Conservation (phyloP, 2,797 vertebrate species). For the Meriones psammophilus region DNA sequence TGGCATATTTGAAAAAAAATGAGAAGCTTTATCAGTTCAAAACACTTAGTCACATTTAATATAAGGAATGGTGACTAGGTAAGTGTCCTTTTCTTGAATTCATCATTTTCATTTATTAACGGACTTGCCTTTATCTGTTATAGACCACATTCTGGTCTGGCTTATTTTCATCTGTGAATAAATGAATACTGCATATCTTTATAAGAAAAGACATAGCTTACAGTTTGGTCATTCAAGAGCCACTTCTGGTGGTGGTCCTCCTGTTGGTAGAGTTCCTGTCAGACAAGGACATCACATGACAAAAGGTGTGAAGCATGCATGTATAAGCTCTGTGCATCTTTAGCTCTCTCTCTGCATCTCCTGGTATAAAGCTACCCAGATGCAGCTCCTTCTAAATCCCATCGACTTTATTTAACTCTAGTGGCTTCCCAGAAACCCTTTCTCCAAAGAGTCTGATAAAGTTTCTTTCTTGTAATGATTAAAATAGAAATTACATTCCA, state of each 20-base stretch:
- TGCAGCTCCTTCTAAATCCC: not conserved
- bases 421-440: not conserved
- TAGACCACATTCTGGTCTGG: not conserved
- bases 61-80: not conserved
- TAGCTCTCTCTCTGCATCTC: not conserved
- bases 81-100: conserved; percentile 32
- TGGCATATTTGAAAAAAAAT: conserved; percentile 22
- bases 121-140: not conserved
- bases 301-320: not conserved
- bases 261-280: not conserved
- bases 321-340: not conserved
- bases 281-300: not conserved
- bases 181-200: not conserved
- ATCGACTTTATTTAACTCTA: not conserved
- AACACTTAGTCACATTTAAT: conserved; percentile 1
- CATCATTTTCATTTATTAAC: conserved; percentile 45
- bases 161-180: not conserved
- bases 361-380: not conserved
- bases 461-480: not conserved
- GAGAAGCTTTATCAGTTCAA: conserved; percentile 4
- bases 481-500: not conserved
- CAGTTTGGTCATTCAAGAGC: not conserved
- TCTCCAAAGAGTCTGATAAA: not conserved
- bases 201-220: not conserved
- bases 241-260: not conserved